phyloP scores from a whole-genome alignment of 1,140 invertebrate species.

The Episyrphus balteatus region DNA sequence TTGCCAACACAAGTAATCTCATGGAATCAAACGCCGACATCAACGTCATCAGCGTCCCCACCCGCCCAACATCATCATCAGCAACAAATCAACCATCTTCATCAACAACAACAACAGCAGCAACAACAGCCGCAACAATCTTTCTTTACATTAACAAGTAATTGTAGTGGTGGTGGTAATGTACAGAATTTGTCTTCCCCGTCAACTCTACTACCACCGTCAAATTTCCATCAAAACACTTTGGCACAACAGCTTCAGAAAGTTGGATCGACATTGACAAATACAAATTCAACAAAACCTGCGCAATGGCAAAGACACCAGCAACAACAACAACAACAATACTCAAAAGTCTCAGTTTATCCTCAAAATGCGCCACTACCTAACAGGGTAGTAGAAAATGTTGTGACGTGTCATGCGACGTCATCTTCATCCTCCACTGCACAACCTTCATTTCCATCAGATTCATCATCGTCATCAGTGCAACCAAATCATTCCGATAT shows the following conservation, averaged over 20 bases:
- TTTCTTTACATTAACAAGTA: too few relatives aligned
- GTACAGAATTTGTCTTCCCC: background rate
- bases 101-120: background rate
- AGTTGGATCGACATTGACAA: constrained; percentile 24
- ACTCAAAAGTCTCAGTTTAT: background rate
- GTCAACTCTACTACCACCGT: constrained; percentile 24
- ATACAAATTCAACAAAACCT: background rate
- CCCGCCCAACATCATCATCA: constrained; percentile 13
- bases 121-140: constrained; percentile 14
- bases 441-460: constrained; percentile 4
- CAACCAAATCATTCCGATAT: constrained; percentile 31
- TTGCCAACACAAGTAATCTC: too few relatives aligned
- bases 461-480: constrained; percentile 3
- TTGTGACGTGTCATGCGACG: background rate
- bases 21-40: constrained; percentile 16
- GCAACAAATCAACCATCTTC: background rate
- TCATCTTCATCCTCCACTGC: constrained; percentile 3
- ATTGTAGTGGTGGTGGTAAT: too few relatives aligned
- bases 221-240: constrained; percentile 32
- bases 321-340: constrained; percentile 7
- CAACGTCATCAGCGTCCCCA: constrained; percentile 26
- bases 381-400: background rate
- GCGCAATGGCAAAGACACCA: constrained; percentile 13
- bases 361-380: background rate
- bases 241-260: constrained; percentile 31